These are phyloP conservation scores for Lacerta bilineata DNA, from an alignment of 2,797 vertebrate genomes.

Conservation along the genomic window DNA sequence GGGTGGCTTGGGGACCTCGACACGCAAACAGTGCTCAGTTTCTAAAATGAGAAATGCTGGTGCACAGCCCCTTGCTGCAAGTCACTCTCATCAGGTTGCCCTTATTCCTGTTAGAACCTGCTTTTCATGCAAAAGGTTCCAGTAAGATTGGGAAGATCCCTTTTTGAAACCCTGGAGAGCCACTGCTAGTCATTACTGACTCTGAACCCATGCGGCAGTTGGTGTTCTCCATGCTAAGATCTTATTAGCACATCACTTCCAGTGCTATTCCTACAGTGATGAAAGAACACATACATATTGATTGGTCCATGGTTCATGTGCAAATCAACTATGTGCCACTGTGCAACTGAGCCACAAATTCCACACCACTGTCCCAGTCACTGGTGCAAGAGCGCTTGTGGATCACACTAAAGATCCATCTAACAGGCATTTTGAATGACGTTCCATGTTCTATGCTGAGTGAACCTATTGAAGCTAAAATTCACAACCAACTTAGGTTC, in stretches of 20 bases:
- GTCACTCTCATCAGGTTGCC: background rate
- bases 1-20: no score
- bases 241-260: background rate
- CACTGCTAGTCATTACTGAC: no score
- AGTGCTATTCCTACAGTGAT: background rate
- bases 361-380: background rate
- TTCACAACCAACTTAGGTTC: no score
- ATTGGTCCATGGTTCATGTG: background rate
- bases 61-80: background rate
- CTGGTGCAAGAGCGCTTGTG: background rate
- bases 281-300: background rate
- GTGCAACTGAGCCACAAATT: background rate
- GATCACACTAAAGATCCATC: background rate
- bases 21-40: background rate
- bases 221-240: background rate
- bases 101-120: no score
- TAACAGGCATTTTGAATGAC: no score
- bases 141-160: no score
- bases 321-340: background rate
- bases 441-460: no score
- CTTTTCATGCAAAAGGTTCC: no score
- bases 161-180: no score
- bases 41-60: slow-evolving; percentile 11
- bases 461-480: no score
- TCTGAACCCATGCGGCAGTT: background rate